Percentiles rank a stretch among this genome's conserved stretches.
phyloP scores from a whole-genome alignment of 2,797 vertebrate genomes.

The Tragopan temminckii region DNA sequence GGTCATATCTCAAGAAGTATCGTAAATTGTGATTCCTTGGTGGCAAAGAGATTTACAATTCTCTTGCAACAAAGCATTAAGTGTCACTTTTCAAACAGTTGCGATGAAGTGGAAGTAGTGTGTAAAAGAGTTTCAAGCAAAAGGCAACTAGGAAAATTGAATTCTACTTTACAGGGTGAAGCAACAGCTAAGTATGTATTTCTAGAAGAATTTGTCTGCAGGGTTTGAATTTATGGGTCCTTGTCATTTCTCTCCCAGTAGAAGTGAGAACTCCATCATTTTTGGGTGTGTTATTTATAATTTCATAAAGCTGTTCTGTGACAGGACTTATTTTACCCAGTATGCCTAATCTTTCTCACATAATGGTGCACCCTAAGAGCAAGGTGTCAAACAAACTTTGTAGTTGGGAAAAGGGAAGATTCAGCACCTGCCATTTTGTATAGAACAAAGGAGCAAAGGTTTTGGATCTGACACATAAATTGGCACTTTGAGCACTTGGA shows the following conservation, averaged over 20 bases:
- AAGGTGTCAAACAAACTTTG: constrained; percentile 67
- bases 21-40: constrained; percentile 1
- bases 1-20: neutral
- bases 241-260: constrained; percentile 76
- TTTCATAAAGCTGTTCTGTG: constrained; percentile 92
- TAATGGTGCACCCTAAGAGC: constrained; percentile 74
- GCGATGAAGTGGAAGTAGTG: neutral
- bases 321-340: constrained; percentile 90
- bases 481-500: constrained; percentile 72
- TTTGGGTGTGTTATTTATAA: constrained; percentile 86
- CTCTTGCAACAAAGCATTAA: neutral
- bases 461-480: constrained; percentile 75
- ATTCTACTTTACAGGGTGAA: constrained; percentile 52
- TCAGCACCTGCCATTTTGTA: constrained; percentile 48
- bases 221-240: constrained; percentile 76
- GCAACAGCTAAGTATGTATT: constrained; percentile 45
- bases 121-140: constrained; percentile 19
- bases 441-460: constrained; percentile 74
- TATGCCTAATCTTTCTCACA: constrained; percentile 85
- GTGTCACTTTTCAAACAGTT: constrained; percentile 32
- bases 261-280: constrained; percentile 80
- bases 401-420: constrained; percentile 16
- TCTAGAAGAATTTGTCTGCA: constrained; percentile 65
- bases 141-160: constrained; percentile 55
- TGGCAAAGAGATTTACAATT: neutral